These are phyloP conservation scores for Euphydryas editha DNA, from an alignment of 2,888 invertebrate species.

Conservation along the genomic window DNA sequence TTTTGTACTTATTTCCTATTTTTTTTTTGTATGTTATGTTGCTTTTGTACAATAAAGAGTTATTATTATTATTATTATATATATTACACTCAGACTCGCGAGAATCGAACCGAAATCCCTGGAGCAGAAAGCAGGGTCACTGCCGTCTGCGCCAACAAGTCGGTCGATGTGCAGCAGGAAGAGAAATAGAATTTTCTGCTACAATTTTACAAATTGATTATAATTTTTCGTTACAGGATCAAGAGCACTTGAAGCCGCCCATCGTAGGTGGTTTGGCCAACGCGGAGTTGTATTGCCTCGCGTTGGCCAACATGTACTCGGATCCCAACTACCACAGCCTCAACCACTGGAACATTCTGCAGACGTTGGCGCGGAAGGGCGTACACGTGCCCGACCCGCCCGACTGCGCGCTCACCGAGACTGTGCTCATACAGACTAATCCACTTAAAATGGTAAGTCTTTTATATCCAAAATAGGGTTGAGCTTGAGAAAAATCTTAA, in stretches of 20 bases:
- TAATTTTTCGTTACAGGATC: conserved; percentile 86
- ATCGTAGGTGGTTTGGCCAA: conserved; percentile 95
- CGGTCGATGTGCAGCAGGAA: no score
- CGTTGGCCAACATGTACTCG: conserved; percentile 96
- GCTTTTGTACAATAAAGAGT: no score
- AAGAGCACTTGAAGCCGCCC: conserved; percentile 96
- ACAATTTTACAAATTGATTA: background rate
- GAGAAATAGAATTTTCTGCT: background rate
- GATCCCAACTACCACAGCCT: conserved; percentile 98
- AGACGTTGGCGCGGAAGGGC: conserved; percentile 95
- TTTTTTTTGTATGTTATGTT: no score
- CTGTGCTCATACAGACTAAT: conserved; percentile 97
- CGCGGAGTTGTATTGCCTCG: conserved; percentile 97
- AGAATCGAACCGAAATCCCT: no score
- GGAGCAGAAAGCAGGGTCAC: no score
- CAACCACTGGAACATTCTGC: conserved; percentile 97
- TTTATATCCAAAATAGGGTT: background rate
- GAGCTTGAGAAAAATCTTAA: no score
- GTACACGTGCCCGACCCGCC: conserved; percentile 92
- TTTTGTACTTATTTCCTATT: no score
- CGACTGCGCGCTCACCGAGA: conserved; percentile 96
- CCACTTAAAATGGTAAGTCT: conserved; percentile 93
- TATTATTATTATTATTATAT: no score
- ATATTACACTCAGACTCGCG: no score
- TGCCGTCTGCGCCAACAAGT: no score